Base-by-base conservation (phyloP, 1,140 invertebrate genomes). In the Ectropis grisescens region DNA sequence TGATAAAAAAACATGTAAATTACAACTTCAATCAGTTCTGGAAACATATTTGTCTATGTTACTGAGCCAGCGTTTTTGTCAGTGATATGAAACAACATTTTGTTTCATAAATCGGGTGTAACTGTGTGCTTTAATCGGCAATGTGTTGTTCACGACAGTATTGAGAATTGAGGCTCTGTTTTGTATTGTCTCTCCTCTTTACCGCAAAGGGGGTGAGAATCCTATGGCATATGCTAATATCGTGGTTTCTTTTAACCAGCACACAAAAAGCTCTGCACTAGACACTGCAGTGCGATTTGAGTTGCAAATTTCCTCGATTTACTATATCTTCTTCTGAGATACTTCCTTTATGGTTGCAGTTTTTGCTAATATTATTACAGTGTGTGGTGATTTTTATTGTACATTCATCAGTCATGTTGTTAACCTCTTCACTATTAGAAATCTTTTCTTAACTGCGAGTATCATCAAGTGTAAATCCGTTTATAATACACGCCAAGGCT, bases 231-330 rank as follows among this genome's bases (percentile, higher is more conserved):
- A 80, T 80, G 72, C 68, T 69, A 78, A 80, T 71, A 44, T 65
- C 54, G 47, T 53, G 55, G 55, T 80, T 69, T 69, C 68, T 78
- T 75, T 67, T 60, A 60, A 66, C 55, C 56, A 58, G 55, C 50
- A 65, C 55, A 75, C 75, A 78, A 78, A 75, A 80, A 80, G 58
- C 66, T 72, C 75, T 75, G 75, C 75, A 80, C 72, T 66, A 65
- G 64, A 65, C 58, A 72, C 75, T 78, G 75, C 75, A 80, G 68
- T 80, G 70, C 62, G 64, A 78, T 80, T 78, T 78, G 72, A 62
- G 61, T 75, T 78, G 72, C 70, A 69, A 75, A 78, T 80, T 75
- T 69, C 52, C 39, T 47, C 40, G 39, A 37, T 42, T 47, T 51
- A n/a, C n/a, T n/a, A 50, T 48, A 43, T 38, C 42, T 32, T 43